Base-by-base conservation (phyloP, 2,113 vertebrate genomes). In the Trochalopteron elliotii region DNA sequence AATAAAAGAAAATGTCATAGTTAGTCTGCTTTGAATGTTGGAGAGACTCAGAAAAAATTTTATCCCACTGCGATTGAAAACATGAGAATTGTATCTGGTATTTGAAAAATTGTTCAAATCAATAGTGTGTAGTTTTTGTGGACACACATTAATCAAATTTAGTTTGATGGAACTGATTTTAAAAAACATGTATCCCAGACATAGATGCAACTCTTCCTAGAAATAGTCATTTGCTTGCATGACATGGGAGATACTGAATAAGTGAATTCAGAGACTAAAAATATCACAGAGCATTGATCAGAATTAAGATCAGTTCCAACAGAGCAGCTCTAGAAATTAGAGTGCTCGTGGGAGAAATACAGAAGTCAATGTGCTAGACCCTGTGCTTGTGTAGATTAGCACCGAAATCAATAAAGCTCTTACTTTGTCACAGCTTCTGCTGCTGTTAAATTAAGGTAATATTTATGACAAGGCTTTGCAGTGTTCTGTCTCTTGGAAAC, bases 241-340 rank as follows among this genome's bases (percentile, higher is more conserved):
- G 19, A n/a, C 4, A 37, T 42, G 67, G 37, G 40, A 81, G 33
- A 49, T 30, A 52, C 10, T 71, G 64, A 68, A 88, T 52, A 74
- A 89, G 23, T 39, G n/a, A 79, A 49, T 65, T 56, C 0, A 4
- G 28, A 16, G 52, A 71, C 79, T 77, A 65, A 89, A 94, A 90
- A 63, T 59, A 88, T 50, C 70, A 74, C 57, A 68, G 56, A 12
- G 3, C 52, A 81, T 75, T 83, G 89, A 94, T 90, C 55, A 77
- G 86, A 82, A 89, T 83, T 92, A 91, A 94, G 74, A 83, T 81
- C 93, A 84, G 72, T 70, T 97, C 83, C 89, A 82, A 40, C 55
- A 90, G 88, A 94, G 23, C 50, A 68, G 78, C 25, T 87, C 61
- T 82, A 64, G 65, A 75, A 93, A 90, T 83, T 50, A 72, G 42